These are phyloP conservation scores for Acestrorhynchus altus DNA, from an alignment of 2,797 vertebrate species.

Conservation along the genomic window DNA sequence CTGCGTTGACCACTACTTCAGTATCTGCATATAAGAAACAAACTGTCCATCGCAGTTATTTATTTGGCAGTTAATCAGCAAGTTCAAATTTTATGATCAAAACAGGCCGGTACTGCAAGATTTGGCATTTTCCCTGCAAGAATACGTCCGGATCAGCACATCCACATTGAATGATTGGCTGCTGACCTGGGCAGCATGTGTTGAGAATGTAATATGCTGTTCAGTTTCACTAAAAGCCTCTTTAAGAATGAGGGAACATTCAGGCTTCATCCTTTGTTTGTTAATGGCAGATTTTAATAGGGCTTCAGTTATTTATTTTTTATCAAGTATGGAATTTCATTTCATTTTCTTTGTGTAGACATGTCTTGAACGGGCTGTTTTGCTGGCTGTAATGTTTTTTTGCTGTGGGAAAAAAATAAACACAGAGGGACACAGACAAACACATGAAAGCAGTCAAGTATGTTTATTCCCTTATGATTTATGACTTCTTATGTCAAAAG, in stretches of 20 bases:
- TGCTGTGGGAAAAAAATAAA: not conserved
- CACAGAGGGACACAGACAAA: not conserved
- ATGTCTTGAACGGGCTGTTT: not conserved
- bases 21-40: too few relatives aligned
- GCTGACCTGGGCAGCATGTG: not conserved
- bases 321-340: not conserved
- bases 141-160: slow-evolving; percentile 1
- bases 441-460: not conserved
- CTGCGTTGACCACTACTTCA: too few relatives aligned
- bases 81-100: too few relatives aligned
- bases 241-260: not conserved
- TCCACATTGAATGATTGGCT: not conserved
- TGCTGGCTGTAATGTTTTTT: not conserved
- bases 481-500: not conserved
- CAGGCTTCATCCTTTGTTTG: not conserved
- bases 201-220: not conserved
- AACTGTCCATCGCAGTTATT: too few relatives aligned
- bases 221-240: not conserved
- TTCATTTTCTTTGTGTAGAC: not conserved
- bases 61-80: too few relatives aligned
- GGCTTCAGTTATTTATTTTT: not conserved
- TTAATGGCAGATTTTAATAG: not conserved
- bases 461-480: not conserved
- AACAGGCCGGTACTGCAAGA: not conserved
- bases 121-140: not conserved